Evolutionary conservation across 2,888 invertebrate species (phyloP).

Genomic region (Blastobasis lacticolella): DNA sequence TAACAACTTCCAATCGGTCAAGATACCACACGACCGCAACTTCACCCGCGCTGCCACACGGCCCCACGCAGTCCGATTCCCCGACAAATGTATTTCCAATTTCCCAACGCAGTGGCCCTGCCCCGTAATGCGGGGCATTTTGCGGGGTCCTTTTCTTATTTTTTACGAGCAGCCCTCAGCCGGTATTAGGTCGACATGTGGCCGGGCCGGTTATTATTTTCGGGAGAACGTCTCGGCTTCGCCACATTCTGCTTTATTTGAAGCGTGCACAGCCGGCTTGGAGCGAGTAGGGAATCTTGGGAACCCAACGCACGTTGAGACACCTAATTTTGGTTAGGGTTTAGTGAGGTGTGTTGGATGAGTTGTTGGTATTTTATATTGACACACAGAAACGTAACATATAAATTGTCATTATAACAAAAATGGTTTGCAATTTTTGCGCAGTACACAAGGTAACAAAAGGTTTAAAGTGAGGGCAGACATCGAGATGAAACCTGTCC

Average conservation of each 20-base stretch:
- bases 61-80: conserved; percentile 26
- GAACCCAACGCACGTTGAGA: neutral
- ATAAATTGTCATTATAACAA: neutral
- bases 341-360: neutral
- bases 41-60: conserved; percentile 18
- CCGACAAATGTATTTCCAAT: conserved; percentile 59
- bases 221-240: conserved; percentile 21
- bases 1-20: neutral
- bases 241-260: conserved; percentile 36
- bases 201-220: conserved; percentile 60
- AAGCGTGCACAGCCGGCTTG: conserved; percentile 21
- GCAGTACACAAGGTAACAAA: too few relatives aligned
- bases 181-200: conserved; percentile 64
- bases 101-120: conserved; percentile 40
- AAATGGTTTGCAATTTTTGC: too few relatives aligned
- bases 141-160: conserved; percentile 60
- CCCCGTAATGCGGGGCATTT: conserved; percentile 55
- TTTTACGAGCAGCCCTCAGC: conserved; percentile 55
- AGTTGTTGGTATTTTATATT: neutral
- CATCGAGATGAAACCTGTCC: too few relatives aligned
- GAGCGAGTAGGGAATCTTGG: conserved; percentile 16
- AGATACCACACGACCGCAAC: conserved; percentile 1
- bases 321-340: neutral
- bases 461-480: too few relatives aligned
- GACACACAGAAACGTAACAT: neutral